Percentiles rank a stretch among this genome's conserved stretches.
phyloP scores from a whole-genome alignment of 2,113 vertebrate genomes.

The Mixornis gularis region DNA sequence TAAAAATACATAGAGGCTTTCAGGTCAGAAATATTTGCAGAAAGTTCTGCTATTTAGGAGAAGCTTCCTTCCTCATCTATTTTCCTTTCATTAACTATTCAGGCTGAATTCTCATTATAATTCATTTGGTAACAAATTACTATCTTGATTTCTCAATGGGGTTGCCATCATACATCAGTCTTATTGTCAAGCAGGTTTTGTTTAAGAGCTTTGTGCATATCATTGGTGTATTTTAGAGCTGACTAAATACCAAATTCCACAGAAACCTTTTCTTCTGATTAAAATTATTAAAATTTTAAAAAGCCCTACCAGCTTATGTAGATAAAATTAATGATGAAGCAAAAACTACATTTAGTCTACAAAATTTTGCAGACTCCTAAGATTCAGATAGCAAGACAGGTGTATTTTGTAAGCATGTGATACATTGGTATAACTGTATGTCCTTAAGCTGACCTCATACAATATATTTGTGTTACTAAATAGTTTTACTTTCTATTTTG shows the following conservation, averaged over 20 bases:
- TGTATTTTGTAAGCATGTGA: neutral
- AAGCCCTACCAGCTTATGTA: rapidly evolving
- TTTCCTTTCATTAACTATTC: neutral
- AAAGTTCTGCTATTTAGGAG: neutral
- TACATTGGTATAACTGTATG: neutral
- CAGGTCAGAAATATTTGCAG: neutral
- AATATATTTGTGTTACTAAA: neutral
- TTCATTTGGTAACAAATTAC: conserved; percentile 2
- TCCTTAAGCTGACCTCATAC: neutral
- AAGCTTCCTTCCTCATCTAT: neutral
- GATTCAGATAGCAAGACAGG: neutral
- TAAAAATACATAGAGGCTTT: neutral
- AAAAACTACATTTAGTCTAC: neutral
- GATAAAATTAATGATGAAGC: neutral
- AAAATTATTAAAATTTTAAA: neutral
- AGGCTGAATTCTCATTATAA: neutral
- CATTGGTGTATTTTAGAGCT: neutral
- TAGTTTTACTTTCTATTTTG: neutral
- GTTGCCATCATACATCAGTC: neutral
- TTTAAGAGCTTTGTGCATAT: neutral
- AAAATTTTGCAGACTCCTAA: neutral
- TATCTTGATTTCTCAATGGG: conserved; percentile 18
- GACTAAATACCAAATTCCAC: neutral
- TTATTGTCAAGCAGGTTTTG: neutral
- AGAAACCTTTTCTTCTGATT: neutral